Percentiles rank a stretch among this genome's conserved stretches.
Evolutionary conservation across 2,888 invertebrate genomes (phyloP).

Genomic region (Tiphia femorata): DNA sequence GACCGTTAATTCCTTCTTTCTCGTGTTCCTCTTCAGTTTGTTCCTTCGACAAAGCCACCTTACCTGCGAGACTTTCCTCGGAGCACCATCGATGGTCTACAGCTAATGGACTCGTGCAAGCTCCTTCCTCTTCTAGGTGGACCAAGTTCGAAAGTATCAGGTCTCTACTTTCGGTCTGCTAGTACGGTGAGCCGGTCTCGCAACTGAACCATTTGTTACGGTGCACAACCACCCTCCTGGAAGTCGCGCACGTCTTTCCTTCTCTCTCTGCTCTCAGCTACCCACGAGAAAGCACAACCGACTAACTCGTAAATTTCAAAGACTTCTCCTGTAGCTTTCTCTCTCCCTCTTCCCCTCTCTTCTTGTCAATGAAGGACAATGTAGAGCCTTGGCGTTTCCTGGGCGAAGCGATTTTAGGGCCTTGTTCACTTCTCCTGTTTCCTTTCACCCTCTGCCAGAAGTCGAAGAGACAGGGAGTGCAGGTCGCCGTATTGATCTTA

Average conservation of each 20-base stretch:
- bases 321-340: constrained; percentile 13
- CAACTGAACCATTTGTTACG: constrained; percentile 43
- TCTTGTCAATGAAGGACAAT: constrained; percentile 47
- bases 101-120: too few species aligned
- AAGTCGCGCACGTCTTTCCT: background rate
- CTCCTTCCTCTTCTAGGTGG: too few species aligned
- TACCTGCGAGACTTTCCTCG: too few species aligned
- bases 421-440: background rate
- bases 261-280: background rate
- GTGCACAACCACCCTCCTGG: constrained; percentile 19
- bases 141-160: too few species aligned
- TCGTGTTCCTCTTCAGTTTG: too few species aligned
- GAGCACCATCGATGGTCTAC: too few species aligned
- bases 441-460: background rate
- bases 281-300: too few species aligned
- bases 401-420: constrained; percentile 41
- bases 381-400: constrained; percentile 45
- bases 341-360: background rate
- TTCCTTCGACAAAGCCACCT: too few species aligned
- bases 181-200: constrained; percentile 35
- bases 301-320: constrained; percentile 53
- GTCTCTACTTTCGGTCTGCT: constrained; percentile 36
- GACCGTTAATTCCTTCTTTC: too few species aligned
- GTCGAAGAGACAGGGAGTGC: background rate
- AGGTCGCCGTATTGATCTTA: too few species aligned